Evolutionary conservation across 1,140 invertebrate genomes (phyloP).

Genomic region (Bradynema listronoti): DNA sequence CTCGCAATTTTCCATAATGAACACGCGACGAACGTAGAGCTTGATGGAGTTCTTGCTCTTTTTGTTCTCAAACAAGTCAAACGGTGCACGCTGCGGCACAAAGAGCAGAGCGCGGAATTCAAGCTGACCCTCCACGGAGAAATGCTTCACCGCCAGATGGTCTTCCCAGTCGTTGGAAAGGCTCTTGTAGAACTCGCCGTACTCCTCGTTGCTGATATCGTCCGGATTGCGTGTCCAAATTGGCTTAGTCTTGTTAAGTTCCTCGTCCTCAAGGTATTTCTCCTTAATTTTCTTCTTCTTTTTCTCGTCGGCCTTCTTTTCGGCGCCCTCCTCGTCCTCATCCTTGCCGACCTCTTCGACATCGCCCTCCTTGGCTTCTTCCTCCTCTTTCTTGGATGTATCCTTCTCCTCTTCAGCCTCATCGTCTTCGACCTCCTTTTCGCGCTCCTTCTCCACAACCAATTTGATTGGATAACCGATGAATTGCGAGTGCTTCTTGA

Average conservation of each 20-base stretch:
- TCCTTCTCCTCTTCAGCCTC: conserved; percentile 68
- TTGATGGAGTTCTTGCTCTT: conserved; percentile 98
- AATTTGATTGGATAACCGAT: conserved; percentile 97
- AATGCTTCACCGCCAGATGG: conserved; percentile 94
- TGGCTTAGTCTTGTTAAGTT: conserved; percentile 97
- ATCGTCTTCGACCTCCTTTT: conserved; percentile 68
- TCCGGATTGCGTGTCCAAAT: conserved; percentile 97
- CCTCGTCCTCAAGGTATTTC: conserved; percentile 94
- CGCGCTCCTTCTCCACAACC: conserved; percentile 79
- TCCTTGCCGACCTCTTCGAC: conserved; percentile 65
- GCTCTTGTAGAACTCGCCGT: conserved; percentile 98
- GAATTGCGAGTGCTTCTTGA: conserved; percentile 98
- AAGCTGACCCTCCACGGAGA: conserved; percentile 94
- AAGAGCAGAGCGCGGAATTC: conserved; percentile 92
- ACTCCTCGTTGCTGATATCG: conserved; percentile 93
- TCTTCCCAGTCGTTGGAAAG: conserved; percentile 98
- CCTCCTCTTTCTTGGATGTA: conserved; percentile 77
- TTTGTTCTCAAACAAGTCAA: conserved; percentile 95
- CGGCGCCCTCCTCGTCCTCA: conserved; percentile 61
- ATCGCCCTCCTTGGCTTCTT: conserved; percentile 92
- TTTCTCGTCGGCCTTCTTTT: conserved; percentile 64
- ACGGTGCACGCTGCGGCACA: conserved; percentile 85
- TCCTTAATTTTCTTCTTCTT: conserved; percentile 78
- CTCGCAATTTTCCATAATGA: conserved; percentile 78
- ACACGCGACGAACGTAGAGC: conserved; percentile 76